These are phyloP conservation scores for Euwallacea fornicatus DNA, from an alignment of 1,140 invertebrate species.

Conservation along the genomic window DNA sequence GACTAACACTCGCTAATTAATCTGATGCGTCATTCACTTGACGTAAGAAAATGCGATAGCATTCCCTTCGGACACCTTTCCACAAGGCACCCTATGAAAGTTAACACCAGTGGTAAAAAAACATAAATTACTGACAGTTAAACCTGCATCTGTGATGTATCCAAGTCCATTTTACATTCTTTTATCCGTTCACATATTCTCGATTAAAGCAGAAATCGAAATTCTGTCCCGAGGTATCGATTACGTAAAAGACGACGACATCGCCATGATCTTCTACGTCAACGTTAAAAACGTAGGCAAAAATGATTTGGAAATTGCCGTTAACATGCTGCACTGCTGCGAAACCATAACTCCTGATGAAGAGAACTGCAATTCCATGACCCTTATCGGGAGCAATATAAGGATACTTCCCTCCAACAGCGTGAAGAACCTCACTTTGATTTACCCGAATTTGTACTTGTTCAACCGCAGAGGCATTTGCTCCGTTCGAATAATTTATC, in stretches of 20 bases:
- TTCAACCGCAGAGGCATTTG: conserved; percentile 34
- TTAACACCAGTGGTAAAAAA: no score
- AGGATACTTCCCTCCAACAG: conserved; percentile 26
- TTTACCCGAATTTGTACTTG: conserved; percentile 39
- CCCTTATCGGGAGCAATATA: conserved; percentile 39
- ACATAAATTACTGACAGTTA: no score
- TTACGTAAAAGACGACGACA: conserved; percentile 32
- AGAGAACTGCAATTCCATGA: conserved; percentile 33
- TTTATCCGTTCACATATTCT: not conserved
- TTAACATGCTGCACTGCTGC: conserved; percentile 37
- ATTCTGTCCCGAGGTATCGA: conserved; percentile 27
- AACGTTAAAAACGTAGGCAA: conserved; percentile 34
- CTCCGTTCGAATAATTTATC: conserved; percentile 27
- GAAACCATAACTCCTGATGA: conserved; percentile 24
- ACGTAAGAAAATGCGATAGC: no score
- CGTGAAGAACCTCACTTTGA: conserved; percentile 37
- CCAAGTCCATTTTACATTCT: no score
- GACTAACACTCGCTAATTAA: no score
- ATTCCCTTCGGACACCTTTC: no score
- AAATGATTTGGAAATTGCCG: conserved; percentile 35
- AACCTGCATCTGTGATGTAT: no score
- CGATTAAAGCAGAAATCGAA: conserved; percentile 20
- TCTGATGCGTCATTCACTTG: no score
- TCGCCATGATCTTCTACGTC: conserved; percentile 36
- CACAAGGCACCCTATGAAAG: no score